Evolutionary conservation across 1,140 invertebrate species (phyloP).

Genomic region (Steinernema feltiae): DNA sequence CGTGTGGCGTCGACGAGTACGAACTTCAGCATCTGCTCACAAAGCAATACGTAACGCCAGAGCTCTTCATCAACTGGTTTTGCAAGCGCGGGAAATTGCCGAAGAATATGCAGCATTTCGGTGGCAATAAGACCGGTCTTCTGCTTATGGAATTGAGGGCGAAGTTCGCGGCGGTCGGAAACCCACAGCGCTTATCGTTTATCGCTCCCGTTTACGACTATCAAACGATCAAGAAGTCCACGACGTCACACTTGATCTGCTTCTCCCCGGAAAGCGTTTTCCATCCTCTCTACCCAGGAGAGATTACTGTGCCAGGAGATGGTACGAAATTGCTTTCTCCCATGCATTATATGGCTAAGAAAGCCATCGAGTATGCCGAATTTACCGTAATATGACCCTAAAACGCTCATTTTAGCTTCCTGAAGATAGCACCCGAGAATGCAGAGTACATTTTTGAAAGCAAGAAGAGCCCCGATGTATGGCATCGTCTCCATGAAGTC

Average conservation of each 20-base stretch:
- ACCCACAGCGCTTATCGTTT: background rate
- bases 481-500: slow-evolving; percentile 44
- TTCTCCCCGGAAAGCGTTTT: slow-evolving; percentile 55
- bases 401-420: slow-evolving; percentile 6
- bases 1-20: slow-evolving; percentile 41
- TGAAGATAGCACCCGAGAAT: background rate
- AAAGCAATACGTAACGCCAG: slow-evolving; percentile 48
- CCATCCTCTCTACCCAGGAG: slow-evolving; percentile 53
- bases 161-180: slow-evolving; percentile 51
- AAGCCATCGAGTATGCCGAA: slow-evolving; percentile 46
- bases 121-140: slow-evolving; percentile 50
- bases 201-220: slow-evolving; percentile 34
- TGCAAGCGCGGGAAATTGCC: slow-evolving; percentile 38
- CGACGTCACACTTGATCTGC: slow-evolving; percentile 49
- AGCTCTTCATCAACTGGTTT: slow-evolving; percentile 47
- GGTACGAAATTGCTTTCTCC: slow-evolving; percentile 35
- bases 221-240: slow-evolving; percentile 34
- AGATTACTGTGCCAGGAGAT: slow-evolving; percentile 35
- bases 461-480: slow-evolving; percentile 41
- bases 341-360: slow-evolving; percentile 48
- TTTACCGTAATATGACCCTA: background rate
- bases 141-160: slow-evolving; percentile 53
- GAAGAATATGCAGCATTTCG: slow-evolving; percentile 40
- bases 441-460: slow-evolving; percentile 41
- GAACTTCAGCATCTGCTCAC: slow-evolving; percentile 54